Evolutionary conservation across 2,888 invertebrate species (phyloP).

Genomic region (Pristionchus exspectatus): DNA sequence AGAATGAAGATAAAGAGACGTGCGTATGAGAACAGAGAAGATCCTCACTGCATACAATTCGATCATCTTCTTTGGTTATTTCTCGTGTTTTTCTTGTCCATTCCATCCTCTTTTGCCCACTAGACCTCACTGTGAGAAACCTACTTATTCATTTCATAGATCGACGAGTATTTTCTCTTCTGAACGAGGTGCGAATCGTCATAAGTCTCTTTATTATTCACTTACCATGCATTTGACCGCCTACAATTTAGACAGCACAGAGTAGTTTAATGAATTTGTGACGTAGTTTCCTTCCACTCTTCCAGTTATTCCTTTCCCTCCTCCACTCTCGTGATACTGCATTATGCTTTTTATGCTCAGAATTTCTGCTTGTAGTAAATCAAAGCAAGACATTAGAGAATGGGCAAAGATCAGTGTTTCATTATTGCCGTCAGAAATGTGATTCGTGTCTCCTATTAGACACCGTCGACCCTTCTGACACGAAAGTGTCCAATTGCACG

Average conservation of each 20-base stretch:
- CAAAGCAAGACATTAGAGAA: background rate
- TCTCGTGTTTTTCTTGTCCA: background rate
- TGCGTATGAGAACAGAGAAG: background rate
- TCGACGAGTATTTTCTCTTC: background rate
- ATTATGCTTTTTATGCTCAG: too few relatives aligned
- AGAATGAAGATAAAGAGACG: background rate
- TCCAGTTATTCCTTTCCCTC: background rate
- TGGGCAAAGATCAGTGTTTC: background rate
- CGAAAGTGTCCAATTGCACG: background rate
- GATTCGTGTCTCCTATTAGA: background rate
- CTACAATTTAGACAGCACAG: background rate
- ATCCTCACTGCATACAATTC: background rate
- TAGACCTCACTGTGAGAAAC: background rate
- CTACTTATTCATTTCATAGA: background rate
- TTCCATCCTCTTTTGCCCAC: background rate
- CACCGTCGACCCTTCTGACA: background rate
- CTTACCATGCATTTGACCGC: background rate
- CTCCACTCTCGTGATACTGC: background rate
- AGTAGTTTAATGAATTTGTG: constrained; percentile 7
- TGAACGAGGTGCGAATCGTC: background rate
- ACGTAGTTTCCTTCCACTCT: background rate
- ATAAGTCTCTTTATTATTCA: background rate
- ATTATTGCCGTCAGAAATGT: background rate
- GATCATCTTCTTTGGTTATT: background rate
- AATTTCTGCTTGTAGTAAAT: too few relatives aligned